A percentile compares a stretch with the other conserved stretches of the same genome.
Evolutionary conservation across 2,888 invertebrate species (phyloP).

Genomic region (Leuctra nigra): DNA sequence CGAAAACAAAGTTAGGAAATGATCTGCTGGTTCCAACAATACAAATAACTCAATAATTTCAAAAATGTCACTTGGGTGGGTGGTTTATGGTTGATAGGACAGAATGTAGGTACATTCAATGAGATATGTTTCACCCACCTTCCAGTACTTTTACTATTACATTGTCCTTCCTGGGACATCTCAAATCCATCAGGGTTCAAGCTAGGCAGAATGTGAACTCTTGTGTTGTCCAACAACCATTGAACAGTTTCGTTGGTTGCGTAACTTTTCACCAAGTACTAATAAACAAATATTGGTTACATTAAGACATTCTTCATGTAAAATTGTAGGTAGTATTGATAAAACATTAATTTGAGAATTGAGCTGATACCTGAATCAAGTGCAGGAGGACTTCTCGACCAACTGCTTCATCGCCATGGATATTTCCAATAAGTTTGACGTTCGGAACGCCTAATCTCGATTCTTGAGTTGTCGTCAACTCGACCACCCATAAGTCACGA

Average conservation of each 20-base stretch:
- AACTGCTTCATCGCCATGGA: slow-evolving; percentile 65
- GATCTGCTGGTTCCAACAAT: no score
- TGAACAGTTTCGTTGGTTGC: slow-evolving; percentile 43
- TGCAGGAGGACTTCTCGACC: slow-evolving; percentile 60
- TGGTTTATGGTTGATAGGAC: no score
- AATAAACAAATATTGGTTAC: no score
- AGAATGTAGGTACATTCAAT: no score
- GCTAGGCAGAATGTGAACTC: slow-evolving; percentile 55
- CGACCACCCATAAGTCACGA: slow-evolving; percentile 51
- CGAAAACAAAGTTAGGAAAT: no score
- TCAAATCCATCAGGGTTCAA: slow-evolving; percentile 61
- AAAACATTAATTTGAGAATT: no score
- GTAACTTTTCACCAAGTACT: slow-evolving; percentile 45
- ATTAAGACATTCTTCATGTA: no score
- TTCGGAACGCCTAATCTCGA: slow-evolving; percentile 49
- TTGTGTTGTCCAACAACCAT: slow-evolving; percentile 47
- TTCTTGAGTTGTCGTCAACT: slow-evolving; percentile 41
- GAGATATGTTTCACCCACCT: no score
- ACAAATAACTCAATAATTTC: no score
- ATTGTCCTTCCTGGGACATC: slow-evolving; percentile 34
- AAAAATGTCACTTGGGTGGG: no score
- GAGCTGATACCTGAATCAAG: slow-evolving; percentile 45
- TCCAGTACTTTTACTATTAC: slow-evolving; percentile 34
- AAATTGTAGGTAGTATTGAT: no score
- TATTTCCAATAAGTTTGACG: slow-evolving; percentile 65